These are phyloP conservation scores for Drosophila mulleri DNA, from an alignment of 2,888 invertebrate species.

Conservation along the genomic window DNA sequence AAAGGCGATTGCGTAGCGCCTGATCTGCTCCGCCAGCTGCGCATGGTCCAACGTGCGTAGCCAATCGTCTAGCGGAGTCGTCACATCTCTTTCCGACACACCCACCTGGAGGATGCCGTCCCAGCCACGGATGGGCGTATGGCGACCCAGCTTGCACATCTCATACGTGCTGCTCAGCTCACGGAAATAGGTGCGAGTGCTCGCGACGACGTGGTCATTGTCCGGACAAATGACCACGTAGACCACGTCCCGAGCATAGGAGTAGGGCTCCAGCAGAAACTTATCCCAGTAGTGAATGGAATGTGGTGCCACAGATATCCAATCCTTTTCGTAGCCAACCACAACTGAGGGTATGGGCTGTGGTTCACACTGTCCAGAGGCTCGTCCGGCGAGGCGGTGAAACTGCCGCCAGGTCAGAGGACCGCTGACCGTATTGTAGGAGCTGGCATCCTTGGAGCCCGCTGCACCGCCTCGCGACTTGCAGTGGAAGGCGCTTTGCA, in stretches of 20 bases:
- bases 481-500: slow-evolving; percentile 98
- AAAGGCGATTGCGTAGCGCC: slow-evolving; percentile 93
- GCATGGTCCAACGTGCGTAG: slow-evolving; percentile 93
- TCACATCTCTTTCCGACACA: slow-evolving; percentile 80
- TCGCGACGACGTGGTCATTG: slow-evolving; percentile 91
- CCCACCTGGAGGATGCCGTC: slow-evolving; percentile 96
- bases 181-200: slow-evolving; percentile 94
- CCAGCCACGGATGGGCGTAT: slow-evolving; percentile 94
- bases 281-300: slow-evolving; percentile 98
- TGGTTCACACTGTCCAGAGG: slow-evolving; percentile 97
- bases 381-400: slow-evolving; percentile 96
- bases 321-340: slow-evolving; percentile 97
- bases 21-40: slow-evolving; percentile 92
- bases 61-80: slow-evolving; percentile 94
- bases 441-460: slow-evolving; percentile 96
- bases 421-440: slow-evolving; percentile 94
- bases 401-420: slow-evolving; percentile 99
- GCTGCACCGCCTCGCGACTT: slow-evolving; percentile 89
- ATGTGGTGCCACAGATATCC: slow-evolving; percentile 97
- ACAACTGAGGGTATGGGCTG: slow-evolving; percentile 98
- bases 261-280: slow-evolving; percentile 97
- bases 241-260: slow-evolving; percentile 96
- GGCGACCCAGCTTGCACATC: slow-evolving; percentile 96
- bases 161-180: slow-evolving; percentile 97
- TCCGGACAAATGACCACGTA: slow-evolving; percentile 98